phyloP scores from a whole-genome alignment of 1,140 invertebrate genomes.

The Drosophila nasuta region DNA sequence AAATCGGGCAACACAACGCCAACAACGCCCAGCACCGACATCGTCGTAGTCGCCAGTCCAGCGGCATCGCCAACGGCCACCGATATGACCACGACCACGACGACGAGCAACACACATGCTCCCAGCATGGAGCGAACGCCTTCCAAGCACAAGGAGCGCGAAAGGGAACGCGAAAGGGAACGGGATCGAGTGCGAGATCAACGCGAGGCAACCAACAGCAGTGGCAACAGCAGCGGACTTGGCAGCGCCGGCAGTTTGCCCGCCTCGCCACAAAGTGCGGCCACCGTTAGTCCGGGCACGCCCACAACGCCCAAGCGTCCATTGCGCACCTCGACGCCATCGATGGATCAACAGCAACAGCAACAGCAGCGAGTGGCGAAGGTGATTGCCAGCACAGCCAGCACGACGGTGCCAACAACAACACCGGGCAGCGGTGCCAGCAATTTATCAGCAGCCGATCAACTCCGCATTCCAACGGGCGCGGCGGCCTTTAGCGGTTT shows the following conservation, averaged over 20 bases:
- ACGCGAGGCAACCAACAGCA: constrained; percentile 40
- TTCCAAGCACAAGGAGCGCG: constrained; percentile 46
- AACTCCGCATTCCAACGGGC: constrained; percentile 76
- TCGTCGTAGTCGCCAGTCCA: not conserved
- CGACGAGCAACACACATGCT: constrained; percentile 1
- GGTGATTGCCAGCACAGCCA: constrained; percentile 61
- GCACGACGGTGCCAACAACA: constrained; percentile 74
- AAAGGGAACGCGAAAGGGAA: constrained; percentile 43
- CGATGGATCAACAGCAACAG: constrained; percentile 36
- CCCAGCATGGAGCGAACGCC: constrained; percentile 58
- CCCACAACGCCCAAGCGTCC: constrained; percentile 63
- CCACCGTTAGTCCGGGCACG: constrained; percentile 55
- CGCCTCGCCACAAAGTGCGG: constrained; percentile 73
- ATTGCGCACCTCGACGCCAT: constrained; percentile 75
- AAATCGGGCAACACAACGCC: constrained; percentile 52
- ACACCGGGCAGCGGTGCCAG: constrained; percentile 53
- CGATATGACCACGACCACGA: constrained; percentile 62
- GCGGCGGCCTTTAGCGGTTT: constrained; percentile 80
- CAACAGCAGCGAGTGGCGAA: constrained; percentile 35
- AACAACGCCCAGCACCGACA: not conserved
- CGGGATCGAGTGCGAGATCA: constrained; percentile 11
- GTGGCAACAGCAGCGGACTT: constrained; percentile 59
- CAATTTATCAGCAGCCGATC: constrained; percentile 56
- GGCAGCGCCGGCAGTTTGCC: constrained; percentile 70
- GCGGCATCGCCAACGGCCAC: constrained; percentile 18